Conservation (phyloP, 2,888 invertebrate species). For the Cyclophora punctaria region DNA sequence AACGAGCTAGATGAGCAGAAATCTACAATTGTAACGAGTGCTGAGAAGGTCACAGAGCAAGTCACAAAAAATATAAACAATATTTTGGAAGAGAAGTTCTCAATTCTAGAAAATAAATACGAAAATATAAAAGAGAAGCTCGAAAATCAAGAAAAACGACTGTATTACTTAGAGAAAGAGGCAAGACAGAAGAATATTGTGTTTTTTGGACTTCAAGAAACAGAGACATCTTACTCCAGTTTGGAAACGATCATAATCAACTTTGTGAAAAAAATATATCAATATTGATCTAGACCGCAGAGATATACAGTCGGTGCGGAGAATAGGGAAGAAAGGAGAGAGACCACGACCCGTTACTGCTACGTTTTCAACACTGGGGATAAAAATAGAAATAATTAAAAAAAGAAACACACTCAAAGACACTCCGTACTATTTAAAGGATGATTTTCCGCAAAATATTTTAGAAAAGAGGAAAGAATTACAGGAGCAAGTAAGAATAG, state of each 20-base stretch:
- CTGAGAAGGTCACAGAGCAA: constrained; percentile 1
- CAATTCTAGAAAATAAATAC: constrained; percentile 9
- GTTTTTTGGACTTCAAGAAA: constrained; percentile 15
- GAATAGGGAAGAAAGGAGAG: too few species aligned
- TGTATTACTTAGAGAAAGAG: constrained; percentile 14
- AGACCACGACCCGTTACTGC: too few species aligned
- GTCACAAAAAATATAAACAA: constrained; percentile 15
- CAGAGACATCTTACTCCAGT: constrained; percentile 1
- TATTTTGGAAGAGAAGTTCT: constrained; percentile 13
- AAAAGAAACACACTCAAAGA: too few species aligned
- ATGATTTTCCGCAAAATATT: too few species aligned
- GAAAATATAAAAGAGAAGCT: constrained; percentile 9
- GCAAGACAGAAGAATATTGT: constrained; percentile 12
- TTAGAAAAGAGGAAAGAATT: too few species aligned
- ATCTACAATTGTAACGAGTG: too few species aligned
- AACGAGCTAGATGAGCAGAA: too few species aligned
- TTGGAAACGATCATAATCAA: constrained; percentile 5
- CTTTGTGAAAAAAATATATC: constrained; percentile 9
- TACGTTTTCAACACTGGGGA: too few species aligned
- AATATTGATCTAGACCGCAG: background rate
- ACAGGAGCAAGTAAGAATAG: too few species aligned
- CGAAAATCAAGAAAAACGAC: constrained; percentile 14
- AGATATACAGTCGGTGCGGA: too few species aligned
- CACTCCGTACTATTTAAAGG: too few species aligned
- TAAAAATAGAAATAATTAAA: too few species aligned